These are phyloP conservation scores for Mermis nigrescens DNA, from an alignment of 2,888 invertebrate genomes.

Conservation along the genomic window DNA sequence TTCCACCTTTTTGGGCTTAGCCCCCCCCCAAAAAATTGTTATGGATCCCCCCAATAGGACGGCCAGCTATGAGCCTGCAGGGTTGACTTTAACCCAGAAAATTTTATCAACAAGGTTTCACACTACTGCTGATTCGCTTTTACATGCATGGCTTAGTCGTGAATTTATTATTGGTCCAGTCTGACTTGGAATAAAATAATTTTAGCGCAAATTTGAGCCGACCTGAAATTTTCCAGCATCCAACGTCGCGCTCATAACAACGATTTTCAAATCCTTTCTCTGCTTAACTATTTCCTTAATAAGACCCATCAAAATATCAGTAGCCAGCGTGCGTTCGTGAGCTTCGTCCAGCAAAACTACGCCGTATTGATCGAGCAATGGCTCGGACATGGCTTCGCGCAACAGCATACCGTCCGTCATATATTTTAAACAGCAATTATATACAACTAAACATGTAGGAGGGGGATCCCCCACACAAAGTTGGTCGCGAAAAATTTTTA, in stretches of 20 bases:
- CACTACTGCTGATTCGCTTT: too few relatives aligned
- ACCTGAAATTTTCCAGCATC: conserved; percentile 93
- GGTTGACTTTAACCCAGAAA: too few relatives aligned
- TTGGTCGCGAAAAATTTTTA: not conserved
- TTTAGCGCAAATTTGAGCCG: conserved; percentile 14
- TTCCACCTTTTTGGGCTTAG: too few relatives aligned
- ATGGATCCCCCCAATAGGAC: too few relatives aligned
- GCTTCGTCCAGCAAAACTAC: conserved; percentile 92
- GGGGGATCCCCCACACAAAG: too few relatives aligned
- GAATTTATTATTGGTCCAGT: too few relatives aligned
- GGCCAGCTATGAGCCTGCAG: too few relatives aligned
- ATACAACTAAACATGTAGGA: too few relatives aligned
- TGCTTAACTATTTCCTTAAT: conserved; percentile 70
- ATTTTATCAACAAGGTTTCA: too few relatives aligned
- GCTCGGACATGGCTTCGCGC: conserved; percentile 96
- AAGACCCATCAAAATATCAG: conserved; percentile 96
- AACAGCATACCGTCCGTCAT: conserved; percentile 99
- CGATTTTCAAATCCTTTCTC: conserved; percentile 72
- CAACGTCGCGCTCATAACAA: conserved; percentile 96
- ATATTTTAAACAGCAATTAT: conserved; percentile 44
- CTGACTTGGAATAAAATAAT: too few relatives aligned
- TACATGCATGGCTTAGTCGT: too few relatives aligned
- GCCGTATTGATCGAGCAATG: conserved; percentile 83
- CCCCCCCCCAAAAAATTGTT: too few relatives aligned
- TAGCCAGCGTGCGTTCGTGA: conserved; percentile 91